Base-by-base conservation (phyloP, 2,797 vertebrate genomes). In the Syngnathus rostellatus region DNA sequence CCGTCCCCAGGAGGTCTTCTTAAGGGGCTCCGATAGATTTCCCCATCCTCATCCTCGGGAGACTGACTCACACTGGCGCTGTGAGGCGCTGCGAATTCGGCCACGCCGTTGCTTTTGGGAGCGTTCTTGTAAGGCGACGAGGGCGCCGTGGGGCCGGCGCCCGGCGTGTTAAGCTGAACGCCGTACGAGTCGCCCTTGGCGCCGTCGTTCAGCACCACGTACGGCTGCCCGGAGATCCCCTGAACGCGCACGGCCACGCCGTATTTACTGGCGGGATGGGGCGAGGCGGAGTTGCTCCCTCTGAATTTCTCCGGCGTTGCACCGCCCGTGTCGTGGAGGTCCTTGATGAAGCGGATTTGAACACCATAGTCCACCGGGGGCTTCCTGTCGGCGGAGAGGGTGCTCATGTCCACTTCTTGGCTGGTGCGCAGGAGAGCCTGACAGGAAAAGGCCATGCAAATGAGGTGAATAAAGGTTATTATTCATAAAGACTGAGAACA, bases 301-400 rank as follows among this genome's bases (percentile, higher is more conserved):
- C 84, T 37, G 90, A 92, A 77, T 64, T 79, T 90, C 17, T 91
- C 89, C 0, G 77, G 39, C 12, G 82, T 85, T 5, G 81, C 85
- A 68, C 82, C 91, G 48, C 89, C 90, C 0, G 85, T 86, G 71
- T 92, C 92, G 14, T 93, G 89, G 46, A 95, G 76, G 72, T 94
- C 91, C 11, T 93, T 93, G 78, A 98, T 98, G 87, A 98, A 98
- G 75, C 96, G 93, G 77, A 98, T 98, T 87, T 98, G 96, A 62
- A 98, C 94, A 0, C 96, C 96, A 1, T 97, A 94, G 79, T 97
- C 96, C 74, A 96, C 84, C 0, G 86, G 93, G 11, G 72, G 85
- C 77, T 91, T 93, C 81, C 88, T 90, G 79, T 96, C 94, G 0
- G 85, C 77, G 73, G 91, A 90, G 38, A 90, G 79, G 16, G 84